Evolutionary conservation across 1,140 invertebrate species (phyloP).

Genomic region (Drosophila erecta): DNA sequence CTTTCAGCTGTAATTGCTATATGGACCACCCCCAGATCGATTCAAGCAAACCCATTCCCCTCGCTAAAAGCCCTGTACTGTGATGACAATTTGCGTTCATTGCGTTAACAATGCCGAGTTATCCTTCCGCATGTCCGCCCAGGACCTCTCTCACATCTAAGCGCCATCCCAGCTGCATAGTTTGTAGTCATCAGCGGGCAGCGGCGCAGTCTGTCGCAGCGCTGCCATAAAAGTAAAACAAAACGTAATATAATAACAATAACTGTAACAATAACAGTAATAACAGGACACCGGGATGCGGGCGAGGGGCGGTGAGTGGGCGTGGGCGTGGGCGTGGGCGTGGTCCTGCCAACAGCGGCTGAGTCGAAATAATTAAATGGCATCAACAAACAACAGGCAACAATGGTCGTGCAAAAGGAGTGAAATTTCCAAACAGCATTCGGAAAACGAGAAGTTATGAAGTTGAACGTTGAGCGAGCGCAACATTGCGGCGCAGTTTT

Average conservation of each 20-base stretch:
- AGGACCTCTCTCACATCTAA: not conserved
- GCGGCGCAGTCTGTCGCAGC: slow-evolving; percentile 20
- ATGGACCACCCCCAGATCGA: not conserved
- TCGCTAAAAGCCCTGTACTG: not conserved
- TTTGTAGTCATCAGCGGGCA: slow-evolving; percentile 12
- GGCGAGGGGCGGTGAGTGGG: not conserved
- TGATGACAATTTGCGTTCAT: slow-evolving; percentile 17
- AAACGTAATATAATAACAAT: slow-evolving; percentile 71
- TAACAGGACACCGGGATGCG: slow-evolving; percentile 55
- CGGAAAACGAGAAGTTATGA: slow-evolving; percentile 57
- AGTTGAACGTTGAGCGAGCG: slow-evolving; percentile 22
- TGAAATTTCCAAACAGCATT: slow-evolving; percentile 31
- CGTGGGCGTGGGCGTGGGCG: not conserved
- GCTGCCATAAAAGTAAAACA: slow-evolving; percentile 61
- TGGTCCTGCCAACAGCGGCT: slow-evolving; percentile 4
- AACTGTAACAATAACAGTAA: slow-evolving; percentile 69
- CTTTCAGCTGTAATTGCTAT: not conserved
- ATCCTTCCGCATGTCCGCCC: not conserved
- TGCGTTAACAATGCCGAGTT: slow-evolving; percentile 8
- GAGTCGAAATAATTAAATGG: slow-evolving; percentile 73
- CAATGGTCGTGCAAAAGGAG: not conserved
- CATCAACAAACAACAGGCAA: slow-evolving; percentile 36
- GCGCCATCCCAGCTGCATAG: slow-evolving; percentile 19
- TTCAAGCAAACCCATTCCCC: not conserved
- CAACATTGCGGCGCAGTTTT: slow-evolving; percentile 5